Conservation (phyloP, 1,140 invertebrate species). For the Lordiphosa mommai region DNA sequence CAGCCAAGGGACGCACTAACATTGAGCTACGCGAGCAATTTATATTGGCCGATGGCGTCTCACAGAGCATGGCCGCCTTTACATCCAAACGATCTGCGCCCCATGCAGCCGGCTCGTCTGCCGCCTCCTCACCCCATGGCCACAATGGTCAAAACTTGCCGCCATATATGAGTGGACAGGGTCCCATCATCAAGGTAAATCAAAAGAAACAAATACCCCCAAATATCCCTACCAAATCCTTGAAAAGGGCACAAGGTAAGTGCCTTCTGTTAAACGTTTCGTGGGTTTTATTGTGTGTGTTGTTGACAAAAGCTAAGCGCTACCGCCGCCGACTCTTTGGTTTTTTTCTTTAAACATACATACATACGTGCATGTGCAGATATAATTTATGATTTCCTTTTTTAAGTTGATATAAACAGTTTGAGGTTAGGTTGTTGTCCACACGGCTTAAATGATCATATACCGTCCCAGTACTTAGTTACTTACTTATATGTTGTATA, state of each 20-base stretch:
- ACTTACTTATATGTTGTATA: conserved; percentile 31
- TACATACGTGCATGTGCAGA: conserved; percentile 17
- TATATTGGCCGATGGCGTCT: conserved; percentile 97
- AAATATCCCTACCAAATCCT: not conserved
- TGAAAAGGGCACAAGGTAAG: conserved; percentile 46
- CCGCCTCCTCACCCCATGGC: conserved; percentile 81
- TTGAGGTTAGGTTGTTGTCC: conserved; percentile 39
- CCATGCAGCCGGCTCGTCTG: conserved; percentile 83
- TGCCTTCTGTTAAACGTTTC: conserved; percentile 29
- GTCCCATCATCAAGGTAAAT: conserved; percentile 96
- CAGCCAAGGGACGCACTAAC: conserved; percentile 99
- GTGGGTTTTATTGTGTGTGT: conserved; percentile 65
- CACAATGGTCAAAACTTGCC: conserved; percentile 81
- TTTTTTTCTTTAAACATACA: conserved; percentile 28
- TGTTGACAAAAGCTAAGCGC: conserved; percentile 68
- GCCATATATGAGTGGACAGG: conserved; percentile 85
- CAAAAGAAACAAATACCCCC: conserved; percentile 22
- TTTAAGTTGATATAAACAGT: conserved; percentile 21
- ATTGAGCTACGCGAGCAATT: conserved; percentile 99
- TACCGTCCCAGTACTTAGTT: conserved; percentile 32
- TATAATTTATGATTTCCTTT: conserved; percentile 21
- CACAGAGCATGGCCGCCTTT: conserved; percentile 98
- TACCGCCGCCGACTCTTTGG: conserved; percentile 40
- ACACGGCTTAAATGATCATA: conserved; percentile 68
- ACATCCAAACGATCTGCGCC: conserved; percentile 92